Conservation (phyloP, 2,888 invertebrate genomes). For the Drosophila multiciliata region DNA sequence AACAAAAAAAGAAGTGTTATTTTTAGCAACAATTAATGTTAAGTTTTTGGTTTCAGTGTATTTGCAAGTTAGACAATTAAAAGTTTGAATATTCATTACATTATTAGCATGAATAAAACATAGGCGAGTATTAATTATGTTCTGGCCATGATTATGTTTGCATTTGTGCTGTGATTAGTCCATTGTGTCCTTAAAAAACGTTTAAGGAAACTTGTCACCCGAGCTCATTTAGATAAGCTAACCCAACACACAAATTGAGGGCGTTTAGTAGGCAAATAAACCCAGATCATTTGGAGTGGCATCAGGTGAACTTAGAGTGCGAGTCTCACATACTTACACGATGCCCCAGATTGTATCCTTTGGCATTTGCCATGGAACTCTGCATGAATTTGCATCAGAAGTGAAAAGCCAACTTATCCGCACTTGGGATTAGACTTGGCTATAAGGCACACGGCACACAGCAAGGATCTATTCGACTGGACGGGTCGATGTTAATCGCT, state of each 20-base stretch:
- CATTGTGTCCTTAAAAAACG: slow-evolving; percentile 9
- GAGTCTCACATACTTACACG: background rate
- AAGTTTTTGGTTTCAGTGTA: too few species aligned
- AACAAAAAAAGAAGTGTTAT: background rate
- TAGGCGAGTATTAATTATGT: background rate
- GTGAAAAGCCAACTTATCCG: background rate
- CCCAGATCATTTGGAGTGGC: slow-evolving; percentile 23
- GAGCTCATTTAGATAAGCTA: slow-evolving; percentile 25
- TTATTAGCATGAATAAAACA: background rate
- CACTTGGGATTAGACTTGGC: background rate
- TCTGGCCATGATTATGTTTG: too few species aligned
- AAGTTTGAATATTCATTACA: background rate
- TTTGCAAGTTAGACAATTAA: background rate
- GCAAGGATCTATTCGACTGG: background rate
- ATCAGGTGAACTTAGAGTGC: background rate
- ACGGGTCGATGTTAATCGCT: background rate
- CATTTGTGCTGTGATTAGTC: background rate
- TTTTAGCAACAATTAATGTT: background rate
- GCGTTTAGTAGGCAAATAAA: slow-evolving; percentile 4
- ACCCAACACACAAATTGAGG: background rate
- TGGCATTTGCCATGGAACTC: background rate
- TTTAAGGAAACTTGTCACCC: slow-evolving; percentile 11
- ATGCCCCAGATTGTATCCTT: slow-evolving; percentile 4
- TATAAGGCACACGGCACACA: background rate
- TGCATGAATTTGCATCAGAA: background rate